Base-by-base conservation (phyloP, 2,888 invertebrate genomes). In the Phortica okadai region DNA sequence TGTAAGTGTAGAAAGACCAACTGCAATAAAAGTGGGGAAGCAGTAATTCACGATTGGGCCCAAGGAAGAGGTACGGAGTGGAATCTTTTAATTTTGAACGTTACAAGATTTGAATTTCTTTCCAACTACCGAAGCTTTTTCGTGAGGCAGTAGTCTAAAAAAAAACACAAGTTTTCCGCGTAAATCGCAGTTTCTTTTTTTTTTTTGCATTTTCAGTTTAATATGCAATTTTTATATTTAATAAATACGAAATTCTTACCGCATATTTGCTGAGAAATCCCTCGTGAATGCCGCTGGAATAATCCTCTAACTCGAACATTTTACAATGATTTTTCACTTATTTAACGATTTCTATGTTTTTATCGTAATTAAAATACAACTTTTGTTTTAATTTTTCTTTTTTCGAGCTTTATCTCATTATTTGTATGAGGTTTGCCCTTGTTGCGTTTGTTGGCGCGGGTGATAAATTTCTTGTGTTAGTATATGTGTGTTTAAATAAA, bases 241-340 rank as follows among this genome's bases (percentile, higher is more conserved):
- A 64, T 6, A 33, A 25, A 64, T 33, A 33, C 1, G 16, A 16
- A 69, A 45, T 67, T 94, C 95, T 94, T 92, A 95, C 95, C 93
- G 93, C 93, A 93, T 94, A 93, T 93, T 94, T 94, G 92, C 93
- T 93, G 85, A 92, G 90, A 92, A 93, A 93, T 92, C 93, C 93
- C 93, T 94, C 93, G 92, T 93, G 93, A 92, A 93, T 94, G 93
- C 94, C 93, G 90, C 93, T 91, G 86, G 93, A 93, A 93, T 93
- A 94, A 93, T 94, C 94, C 93, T 93, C 93, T 92, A 95, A 93
- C 93, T 95, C 94, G 92, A 93, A 94, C 94, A 94, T 94, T 92
- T 58, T 74, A 6, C 16, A 41, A 44, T 64, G 74, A 54, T 70
- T 77, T 50, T 59, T 6, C 6, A 25, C 25, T 62, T 69, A 10